Evolutionary conservation across 1,140 invertebrate genomes (phyloP), one percentile per base, ranked within the genome.

Genomic region (Propsilocerus akamusi): DNA sequence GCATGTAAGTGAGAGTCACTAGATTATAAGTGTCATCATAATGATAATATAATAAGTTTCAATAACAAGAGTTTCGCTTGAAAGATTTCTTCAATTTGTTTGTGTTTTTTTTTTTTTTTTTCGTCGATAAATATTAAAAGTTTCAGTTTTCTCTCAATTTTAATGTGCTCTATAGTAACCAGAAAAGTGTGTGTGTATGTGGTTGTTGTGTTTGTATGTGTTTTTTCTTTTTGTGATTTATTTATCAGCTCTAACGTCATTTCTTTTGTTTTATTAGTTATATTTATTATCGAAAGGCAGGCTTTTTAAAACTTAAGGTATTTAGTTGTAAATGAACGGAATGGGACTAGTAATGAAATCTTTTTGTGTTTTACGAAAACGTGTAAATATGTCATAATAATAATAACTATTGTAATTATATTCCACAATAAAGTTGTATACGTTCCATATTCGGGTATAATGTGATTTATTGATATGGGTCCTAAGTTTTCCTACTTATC

Each of bases 401-500:
- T 41, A 14, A 41, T 41, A 41, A 41, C 17, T 41, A 41, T 41
- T 41, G 34, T 41, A 41, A 41, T 20, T 20, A 41, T 41, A 14
- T 41, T 41, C 34, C 34, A 41, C 22, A 41, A 41, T 41, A 41
- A 41, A 41, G 34, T 41, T 41, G 34, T 41, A 41, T 41, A 41
- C 34, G 34, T 41, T 17, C 22, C 34, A 41, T 41, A 41, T 20
- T 41, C 14, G 34, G 34, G 34, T 41, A 41, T 41, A 41, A 20
- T 41, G 34, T 41, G 34, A 41, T 41, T 41, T 41, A 41, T 17
- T 41, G 34, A 41, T 41, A 41, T 41, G 34, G 34, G 34, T 26
- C 48, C 52, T 30, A 49, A 32, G 51, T 48, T 48, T 52, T 53
- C 60, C 71, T 80, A 83, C 70, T 83, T 81, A 61, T 84, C 83